Conservation (phyloP, 2,797 vertebrate genomes). For the Novumbra hubbsi region DNA sequence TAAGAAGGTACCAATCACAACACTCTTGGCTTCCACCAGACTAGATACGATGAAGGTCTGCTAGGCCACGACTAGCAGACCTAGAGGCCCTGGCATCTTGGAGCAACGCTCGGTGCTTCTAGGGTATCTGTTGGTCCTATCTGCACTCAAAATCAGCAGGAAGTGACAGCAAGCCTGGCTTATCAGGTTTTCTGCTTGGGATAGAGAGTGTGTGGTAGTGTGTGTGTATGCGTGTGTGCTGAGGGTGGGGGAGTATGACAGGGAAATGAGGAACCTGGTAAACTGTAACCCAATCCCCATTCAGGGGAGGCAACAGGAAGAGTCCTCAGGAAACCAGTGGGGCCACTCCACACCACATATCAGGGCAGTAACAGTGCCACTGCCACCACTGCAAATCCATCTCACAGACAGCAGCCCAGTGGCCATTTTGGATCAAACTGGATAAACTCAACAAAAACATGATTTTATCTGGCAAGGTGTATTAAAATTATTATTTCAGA, state of each 20-base stretch:
- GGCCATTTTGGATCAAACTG: neutral
- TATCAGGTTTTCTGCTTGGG: constrained; percentile 51
- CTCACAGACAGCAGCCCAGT: neutral
- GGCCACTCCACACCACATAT: neutral
- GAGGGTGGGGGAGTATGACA: constrained; percentile 24
- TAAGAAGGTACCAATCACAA: neutral
- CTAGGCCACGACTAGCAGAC: constrained; percentile 36
- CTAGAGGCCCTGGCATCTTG: constrained; percentile 40
- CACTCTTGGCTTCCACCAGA: neutral
- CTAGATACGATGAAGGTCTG: neutral
- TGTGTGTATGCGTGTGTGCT: constrained; percentile 25
- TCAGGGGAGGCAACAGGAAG: constrained; percentile 8
- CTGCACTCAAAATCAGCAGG: constrained; percentile 47
- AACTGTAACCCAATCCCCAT: neutral
- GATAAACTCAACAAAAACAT: neutral
- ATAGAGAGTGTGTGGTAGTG: constrained; percentile 16
- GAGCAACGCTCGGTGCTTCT: constrained; percentile 32
- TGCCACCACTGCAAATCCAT: neutral
- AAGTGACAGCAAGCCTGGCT: constrained; percentile 51
- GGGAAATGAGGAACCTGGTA: constrained; percentile 29
- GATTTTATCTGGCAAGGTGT: neutral
- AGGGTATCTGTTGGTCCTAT: constrained; percentile 44
- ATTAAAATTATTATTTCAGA: neutral
- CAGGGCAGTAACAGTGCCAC: neutral
- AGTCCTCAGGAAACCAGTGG: constrained; percentile 11